phyloP scores from a whole-genome alignment of 2,888 invertebrate species.

The Tridacna crocea region DNA sequence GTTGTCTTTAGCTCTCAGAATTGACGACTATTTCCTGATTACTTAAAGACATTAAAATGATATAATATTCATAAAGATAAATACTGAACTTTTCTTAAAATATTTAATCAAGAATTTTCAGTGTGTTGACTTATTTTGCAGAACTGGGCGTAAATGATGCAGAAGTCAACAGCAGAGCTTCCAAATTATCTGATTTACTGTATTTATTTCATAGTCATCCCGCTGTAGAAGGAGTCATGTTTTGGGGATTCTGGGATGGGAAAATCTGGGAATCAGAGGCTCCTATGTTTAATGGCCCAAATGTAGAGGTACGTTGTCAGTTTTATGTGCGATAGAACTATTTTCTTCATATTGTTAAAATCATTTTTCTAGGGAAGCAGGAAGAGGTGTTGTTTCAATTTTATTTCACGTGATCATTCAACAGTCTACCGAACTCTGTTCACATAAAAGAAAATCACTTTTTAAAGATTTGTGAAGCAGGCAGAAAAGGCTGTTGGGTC shows the following conservation, averaged over 20 bases:
- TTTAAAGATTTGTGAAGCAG: too few species aligned
- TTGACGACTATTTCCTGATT: too few species aligned
- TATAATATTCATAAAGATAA: too few species aligned
- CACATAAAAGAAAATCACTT: too few species aligned
- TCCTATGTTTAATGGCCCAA: constrained; percentile 31
- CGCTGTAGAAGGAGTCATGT: constrained; percentile 42
- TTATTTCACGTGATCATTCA: too few species aligned
- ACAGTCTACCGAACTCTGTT: too few species aligned
- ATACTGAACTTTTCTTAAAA: too few species aligned
- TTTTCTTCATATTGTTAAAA: background rate
- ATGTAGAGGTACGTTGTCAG: constrained; percentile 30
- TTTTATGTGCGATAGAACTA: background rate
- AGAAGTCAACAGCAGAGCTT: constrained; percentile 1
- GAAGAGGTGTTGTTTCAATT: too few species aligned
- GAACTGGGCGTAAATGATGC: constrained; percentile 26
- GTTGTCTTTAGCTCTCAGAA: too few species aligned
- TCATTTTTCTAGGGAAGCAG: too few species aligned
- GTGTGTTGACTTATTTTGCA: background rate
- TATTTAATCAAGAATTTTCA: background rate
- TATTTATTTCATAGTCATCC: constrained; percentile 48
- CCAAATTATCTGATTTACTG: constrained; percentile 6
- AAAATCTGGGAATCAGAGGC: constrained; percentile 33
- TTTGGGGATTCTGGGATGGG: constrained; percentile 57
- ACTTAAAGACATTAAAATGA: too few species aligned
- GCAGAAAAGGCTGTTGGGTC: too few species aligned